Evolutionary conservation across 2,888 invertebrate genomes (phyloP), one percentile per base, ranked within the genome.

Genomic region (Mesorhabditis spiculigera): DNA sequence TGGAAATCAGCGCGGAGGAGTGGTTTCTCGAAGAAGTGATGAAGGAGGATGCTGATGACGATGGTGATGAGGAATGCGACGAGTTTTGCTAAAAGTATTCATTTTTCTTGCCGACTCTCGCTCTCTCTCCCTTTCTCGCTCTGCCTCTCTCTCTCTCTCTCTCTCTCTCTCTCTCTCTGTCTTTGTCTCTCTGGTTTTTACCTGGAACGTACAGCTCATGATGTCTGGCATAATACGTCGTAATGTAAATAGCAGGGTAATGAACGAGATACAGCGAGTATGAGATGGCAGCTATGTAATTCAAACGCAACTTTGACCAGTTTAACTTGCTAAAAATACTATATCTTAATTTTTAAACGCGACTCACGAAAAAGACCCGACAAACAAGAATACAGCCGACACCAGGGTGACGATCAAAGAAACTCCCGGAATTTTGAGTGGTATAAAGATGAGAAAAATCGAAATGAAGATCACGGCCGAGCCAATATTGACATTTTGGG

Each of bases 21-120:
- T 50, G 58, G 58, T 50, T 50, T 50, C 58, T 50, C 58, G 58
- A 50, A 50, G 58, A 50, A 50, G n/a, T 50, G 58, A 50, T 50
- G 58, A n/a, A 50, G 10, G 8, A 50, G 58, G 3, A 50, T 50
- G n/a, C 58, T 50, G 10, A 50, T 13, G n/a, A 50, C 58, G 58
- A 50, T 50, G 8, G 1, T 50, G 10, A 50, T 10, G 2, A 50
- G 10, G n/a, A 50, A n/a, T 13, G 58, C 58, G n/a, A 50, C n/a
- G 0, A 50, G 8, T 50, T 10, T 10, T 50, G 58, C 58, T 50
- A 50, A 50, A 50, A 50, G 1, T 50, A 50, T 50, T 50, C 58
- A 50, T 13, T 50, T 50, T 50, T n/a, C 8, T 50, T 50, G n/a
- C n/a, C 58, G n/a, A 2, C 58, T 50, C n/a, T 10, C 58, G n/a